These are phyloP conservation scores for Sylvietta virens DNA, from an alignment of 2,113 vertebrate species.

Conservation along the genomic window DNA sequence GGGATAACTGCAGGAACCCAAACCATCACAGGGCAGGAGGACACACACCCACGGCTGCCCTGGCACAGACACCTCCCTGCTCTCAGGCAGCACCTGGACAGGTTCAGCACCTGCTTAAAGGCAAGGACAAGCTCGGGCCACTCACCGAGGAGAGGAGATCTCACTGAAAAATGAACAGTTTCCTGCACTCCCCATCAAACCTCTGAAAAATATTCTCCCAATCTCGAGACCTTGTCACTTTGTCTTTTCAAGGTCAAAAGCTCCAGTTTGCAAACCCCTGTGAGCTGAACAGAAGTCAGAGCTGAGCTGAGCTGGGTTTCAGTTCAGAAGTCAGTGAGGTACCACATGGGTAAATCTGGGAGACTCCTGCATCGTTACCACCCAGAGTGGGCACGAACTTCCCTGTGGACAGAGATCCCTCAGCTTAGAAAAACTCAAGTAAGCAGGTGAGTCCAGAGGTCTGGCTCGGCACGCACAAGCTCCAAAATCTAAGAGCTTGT, in stretches of 20 bases:
- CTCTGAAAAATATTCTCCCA: background rate
- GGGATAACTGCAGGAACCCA: background rate
- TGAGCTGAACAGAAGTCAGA: background rate
- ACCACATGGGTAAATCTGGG: background rate
- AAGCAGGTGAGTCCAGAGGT: background rate
- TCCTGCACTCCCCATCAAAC: background rate
- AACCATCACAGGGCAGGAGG: background rate
- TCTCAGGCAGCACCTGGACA: background rate
- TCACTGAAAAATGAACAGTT: background rate
- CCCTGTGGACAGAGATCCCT: accelerated
- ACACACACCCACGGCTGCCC: background rate
- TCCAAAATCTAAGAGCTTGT: background rate
- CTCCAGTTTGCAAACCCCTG: background rate
- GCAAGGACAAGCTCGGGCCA: background rate
- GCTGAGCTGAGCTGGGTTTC: background rate
- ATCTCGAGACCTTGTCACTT: background rate
- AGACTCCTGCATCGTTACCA: background rate
- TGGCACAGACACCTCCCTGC: background rate
- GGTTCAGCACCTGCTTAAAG: background rate
- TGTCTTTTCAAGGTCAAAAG: background rate
- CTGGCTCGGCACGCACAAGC: background rate
- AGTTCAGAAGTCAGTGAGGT: background rate
- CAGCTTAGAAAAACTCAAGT: background rate
- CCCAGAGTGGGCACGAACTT: background rate
- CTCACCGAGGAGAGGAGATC: background rate